Evolutionary conservation across 2,797 vertebrate species (phyloP), one percentile per base, ranked within the genome.

Genomic region (Kryptopterus vitreolus): DNA sequence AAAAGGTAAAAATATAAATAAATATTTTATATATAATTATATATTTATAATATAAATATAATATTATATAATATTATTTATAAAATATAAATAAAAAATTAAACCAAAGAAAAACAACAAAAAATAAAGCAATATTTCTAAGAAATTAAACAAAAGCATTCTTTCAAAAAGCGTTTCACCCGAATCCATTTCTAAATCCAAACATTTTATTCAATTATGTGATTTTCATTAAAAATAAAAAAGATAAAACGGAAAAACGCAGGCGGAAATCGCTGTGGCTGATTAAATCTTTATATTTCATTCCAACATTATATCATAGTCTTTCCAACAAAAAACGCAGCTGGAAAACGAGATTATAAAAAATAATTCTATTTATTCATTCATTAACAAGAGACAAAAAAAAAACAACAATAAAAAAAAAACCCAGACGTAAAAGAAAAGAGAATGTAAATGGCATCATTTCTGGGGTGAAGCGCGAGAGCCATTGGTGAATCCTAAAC

Each of bases 371-470:
- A 50, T 79, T 70, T 62, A 74, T 80, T 80, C 12, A 70, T 76
- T 63, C 13, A 63, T 50, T 8, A 38, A 55, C 13, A 16, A 59
- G 70, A 58, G 15, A 1, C 9, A 74, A 43, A 29, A 46, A 4
- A 62, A 5, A 76, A n/a, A n/a, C n/a, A 38, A 55, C 13, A 16
- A 59, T 65, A 58, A 8, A 1, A 12, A 74, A 43, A 29, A 46
- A 4, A 62, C 2, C 72, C n/a, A 31, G 20, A 66, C 53, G 31
- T 82, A 59, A 79, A 77, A 53, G 11, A 57, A 59, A 70, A 48
- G 50, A 70, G 81, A 77, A 83, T 85, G 61, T 38, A 79, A 79
- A 81, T 53, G 5, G 15, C 26, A 15, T 52, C 43, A 29, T 77
- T 83, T 79, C 20, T 22, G 1, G 73, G 81, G 31, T 72, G 46